These are phyloP conservation scores for Synergus laeviventris DNA, from an alignment of 2,888 invertebrate species.

Conservation along the genomic window DNA sequence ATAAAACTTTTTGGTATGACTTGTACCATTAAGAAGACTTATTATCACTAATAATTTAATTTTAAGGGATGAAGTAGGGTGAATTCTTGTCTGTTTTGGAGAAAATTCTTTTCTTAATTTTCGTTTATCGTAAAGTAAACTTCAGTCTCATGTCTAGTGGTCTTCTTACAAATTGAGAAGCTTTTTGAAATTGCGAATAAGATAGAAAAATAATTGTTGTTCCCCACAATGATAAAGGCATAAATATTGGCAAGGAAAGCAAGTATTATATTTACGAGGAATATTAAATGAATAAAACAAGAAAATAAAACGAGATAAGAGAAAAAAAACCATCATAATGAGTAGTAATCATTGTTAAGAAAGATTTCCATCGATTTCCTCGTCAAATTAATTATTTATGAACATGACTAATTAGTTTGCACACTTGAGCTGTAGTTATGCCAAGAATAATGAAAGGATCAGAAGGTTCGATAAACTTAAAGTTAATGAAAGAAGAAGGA, in stretches of 20 bases:
- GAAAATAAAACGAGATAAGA: neutral
- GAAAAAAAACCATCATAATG: neutral
- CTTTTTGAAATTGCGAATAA: too few species aligned
- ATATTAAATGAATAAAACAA: neutral
- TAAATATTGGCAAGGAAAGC: neutral
- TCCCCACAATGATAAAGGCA: too few species aligned
- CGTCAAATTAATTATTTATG: constrained; percentile 10
- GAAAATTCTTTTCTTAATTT: too few species aligned
- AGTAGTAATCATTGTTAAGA: neutral
- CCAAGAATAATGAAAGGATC: neutral
- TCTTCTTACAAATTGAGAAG: too few species aligned
- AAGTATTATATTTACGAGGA: neutral
- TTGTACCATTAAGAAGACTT: too few species aligned
- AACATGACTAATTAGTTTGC: neutral
- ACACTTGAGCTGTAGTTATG: neutral
- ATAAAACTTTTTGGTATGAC: too few species aligned
- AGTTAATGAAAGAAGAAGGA: neutral
- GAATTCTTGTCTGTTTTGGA: too few species aligned
- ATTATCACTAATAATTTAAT: too few species aligned
- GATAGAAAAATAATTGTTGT: too few species aligned
- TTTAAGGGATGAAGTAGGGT: too few species aligned
- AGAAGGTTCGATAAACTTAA: constrained; percentile 16
- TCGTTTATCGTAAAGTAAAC: too few species aligned
- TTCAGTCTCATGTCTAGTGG: too few species aligned
- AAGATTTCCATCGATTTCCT: neutral